Evolutionary conservation across 2,888 invertebrate genomes (phyloP), one percentile per base, ranked within the genome.

Genomic region (Malacosoma neustria): DNA sequence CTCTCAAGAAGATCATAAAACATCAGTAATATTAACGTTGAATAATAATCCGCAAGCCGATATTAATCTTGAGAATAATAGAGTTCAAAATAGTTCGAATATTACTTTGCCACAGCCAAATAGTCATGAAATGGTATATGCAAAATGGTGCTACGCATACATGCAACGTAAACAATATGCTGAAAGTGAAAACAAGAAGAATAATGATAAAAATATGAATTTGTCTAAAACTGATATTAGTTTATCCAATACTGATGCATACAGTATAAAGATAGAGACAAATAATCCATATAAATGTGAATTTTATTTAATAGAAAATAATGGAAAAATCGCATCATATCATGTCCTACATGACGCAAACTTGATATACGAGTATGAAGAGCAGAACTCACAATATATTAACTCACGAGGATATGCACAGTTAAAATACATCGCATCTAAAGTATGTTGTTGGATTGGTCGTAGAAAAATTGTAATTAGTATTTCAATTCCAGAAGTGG

Each of bases 121-220:
- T n/a, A n/a, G n/a, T n/a, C n/a, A n/a, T n/a, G n/a, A n/a, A n/a
- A n/a, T n/a, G n/a, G n/a, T n/a, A n/a, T n/a, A n/a, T n/a, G n/a
- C n/a, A n/a, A n/a, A n/a, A n/a, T n/a, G n/a, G n/a, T n/a, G n/a
- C n/a, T n/a, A n/a, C n/a, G n/a, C n/a, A n/a, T n/a, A n/a, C 9
- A 29, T 11, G 7, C 9, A 33, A 29, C 12, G 11, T n/a, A 30
- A 11, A 32, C 30, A 32, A 9, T n/a, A 22, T 15, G 12, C 51
- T 51, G 9, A 33, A 61, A 3, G 51, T 68, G 2, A 64, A 58
- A 30, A 68, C 67, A 5, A 66, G 55, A 11, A 54, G 50, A 43
- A 42, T 68, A n/a, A n/a, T n/a, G n/a, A n/a, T 39, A 61, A 67
- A 15, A 54, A 63, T 11, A 66, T 66, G 66, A 32, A 36, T 4